A percentile compares a stretch with the other conserved stretches of the same genome.
Evolutionary conservation across 2,888 invertebrate genomes (phyloP).

Genomic region (Drosophila histrio): DNA sequence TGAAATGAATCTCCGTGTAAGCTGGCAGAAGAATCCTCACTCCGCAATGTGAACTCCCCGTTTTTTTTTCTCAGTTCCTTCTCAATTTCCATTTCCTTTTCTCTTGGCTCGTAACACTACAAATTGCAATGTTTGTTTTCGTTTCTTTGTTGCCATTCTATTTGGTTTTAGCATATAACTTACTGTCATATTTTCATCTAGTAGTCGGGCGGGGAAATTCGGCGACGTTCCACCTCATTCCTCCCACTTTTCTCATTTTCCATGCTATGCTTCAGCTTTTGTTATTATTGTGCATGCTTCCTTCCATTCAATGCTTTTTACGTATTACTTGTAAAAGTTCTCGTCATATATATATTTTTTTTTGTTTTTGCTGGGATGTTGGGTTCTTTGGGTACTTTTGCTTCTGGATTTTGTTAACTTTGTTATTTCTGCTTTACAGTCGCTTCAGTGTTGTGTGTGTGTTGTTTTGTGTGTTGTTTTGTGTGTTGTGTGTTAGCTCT

Average conservation of each 20-base stretch:
- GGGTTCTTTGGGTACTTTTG: slow-evolving; percentile 50
- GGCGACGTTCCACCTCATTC: neutral
- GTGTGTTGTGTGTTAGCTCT: neutral
- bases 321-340: slow-evolving; percentile 63
- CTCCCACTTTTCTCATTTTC: slow-evolving; percentile 24
- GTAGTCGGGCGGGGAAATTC: slow-evolving; percentile 28
- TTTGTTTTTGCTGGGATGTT: slow-evolving; percentile 37
- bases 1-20: slow-evolving; percentile 75
- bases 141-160: slow-evolving; percentile 14
- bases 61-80: neutral
- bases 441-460: slow-evolving; percentile 15
- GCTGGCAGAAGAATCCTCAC: slow-evolving; percentile 37
- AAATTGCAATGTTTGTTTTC: slow-evolving; percentile 59
- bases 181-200: slow-evolving; percentile 78
- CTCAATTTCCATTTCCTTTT: neutral
- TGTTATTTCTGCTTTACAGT: slow-evolving; percentile 64
- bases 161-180: slow-evolving; percentile 67
- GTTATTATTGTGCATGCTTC: slow-evolving; percentile 68
- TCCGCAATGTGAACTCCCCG: slow-evolving; percentile 5
- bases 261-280: slow-evolving; percentile 48
- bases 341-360: slow-evolving; percentile 13
- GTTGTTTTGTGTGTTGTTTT: slow-evolving; percentile 10
- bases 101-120: slow-evolving; percentile 41
- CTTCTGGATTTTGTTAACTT: slow-evolving; percentile 79
- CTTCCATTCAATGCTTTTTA: slow-evolving; percentile 67